Evolutionary conservation across 53 echinoderm and acorn worm species (phyloP), one percentile per base, ranked within the genome.

Genomic region (Hippasteria phrygiana): DNA sequence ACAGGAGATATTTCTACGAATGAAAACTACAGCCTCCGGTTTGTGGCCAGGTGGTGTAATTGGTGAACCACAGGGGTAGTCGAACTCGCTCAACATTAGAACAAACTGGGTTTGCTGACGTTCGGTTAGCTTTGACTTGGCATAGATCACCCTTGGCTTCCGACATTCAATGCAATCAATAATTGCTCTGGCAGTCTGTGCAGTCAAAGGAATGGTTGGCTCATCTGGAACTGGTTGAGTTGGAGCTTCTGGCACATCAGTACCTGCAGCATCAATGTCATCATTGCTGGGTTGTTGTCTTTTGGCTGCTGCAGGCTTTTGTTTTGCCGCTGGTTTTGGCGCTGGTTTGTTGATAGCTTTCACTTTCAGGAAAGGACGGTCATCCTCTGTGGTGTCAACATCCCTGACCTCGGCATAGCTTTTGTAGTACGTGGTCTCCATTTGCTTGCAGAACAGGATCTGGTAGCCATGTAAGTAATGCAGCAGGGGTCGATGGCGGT

Each of bases 381-480:
- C 41, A 41, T 73, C 73, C 4, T 43, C 73, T 41, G 73, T 73
- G 37, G 73, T 73, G 73, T 73, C 73, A 39, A 39, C 41, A 43
- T 39, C 40, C 41, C 41, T 38, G 38, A 41, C 73, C 36, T 73
- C 73, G 18, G 40, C 16, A 73, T 41, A 73, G 43, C 41, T 9
- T 43, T 73, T 73, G 73, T 73, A 73, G 43, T n/a, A n/a, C n/a
- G n/a, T 73, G 73, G 37, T 43, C 73, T 73, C 43, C 73, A 41
- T 34, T 43, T 38, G 12, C 73, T 73, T 39, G 41, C 22, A 43
- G 41, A 43, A 73, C 43, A 38, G 73, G 73, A 73, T 41, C 41
- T 40, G 40, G 73, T 20, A 73, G 73, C 73, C 41, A 73, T 41
- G 40, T 43, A 39, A 73, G 73, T 0, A 43, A 29, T 39, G 40